Evolutionary conservation across 2,888 invertebrate genomes (phyloP).

Genomic region (Tetranychus piercei): DNA sequence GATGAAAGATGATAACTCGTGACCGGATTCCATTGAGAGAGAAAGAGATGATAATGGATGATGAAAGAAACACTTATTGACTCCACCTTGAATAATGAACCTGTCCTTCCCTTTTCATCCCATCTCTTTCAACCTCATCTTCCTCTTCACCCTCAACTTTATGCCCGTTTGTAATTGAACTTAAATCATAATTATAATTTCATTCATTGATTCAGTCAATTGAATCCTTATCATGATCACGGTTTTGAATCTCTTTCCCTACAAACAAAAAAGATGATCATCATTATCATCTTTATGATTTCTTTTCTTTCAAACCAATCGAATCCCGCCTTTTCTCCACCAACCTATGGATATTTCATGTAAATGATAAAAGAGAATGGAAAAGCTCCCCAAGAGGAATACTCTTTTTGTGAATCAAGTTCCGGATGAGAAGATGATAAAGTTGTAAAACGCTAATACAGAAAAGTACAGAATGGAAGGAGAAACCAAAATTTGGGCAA

Average conservation of each 20-base stretch:
- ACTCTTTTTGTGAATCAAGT: background rate
- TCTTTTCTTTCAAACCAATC: no score
- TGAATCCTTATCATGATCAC: background rate
- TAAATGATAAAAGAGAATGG: background rate
- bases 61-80: background rate
- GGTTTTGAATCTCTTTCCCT: background rate
- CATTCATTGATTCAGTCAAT: conserved; percentile 1
- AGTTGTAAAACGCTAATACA: background rate
- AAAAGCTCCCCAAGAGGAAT: background rate
- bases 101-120: background rate
- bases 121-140: background rate
- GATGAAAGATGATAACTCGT: background rate
- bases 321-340: no score
- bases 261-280: background rate
- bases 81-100: background rate
- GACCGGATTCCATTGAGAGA: background rate
- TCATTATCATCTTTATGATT: background rate
- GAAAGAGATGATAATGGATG: background rate
- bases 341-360: background rate
- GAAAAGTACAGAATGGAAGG: background rate
- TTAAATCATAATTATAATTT: background rate
- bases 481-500: background rate
- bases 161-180: background rate
- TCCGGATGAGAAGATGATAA: background rate
- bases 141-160: background rate